These are phyloP conservation scores for Tinamus guttatus DNA, from an alignment of 2,113 vertebrate species.

Conservation along the genomic window DNA sequence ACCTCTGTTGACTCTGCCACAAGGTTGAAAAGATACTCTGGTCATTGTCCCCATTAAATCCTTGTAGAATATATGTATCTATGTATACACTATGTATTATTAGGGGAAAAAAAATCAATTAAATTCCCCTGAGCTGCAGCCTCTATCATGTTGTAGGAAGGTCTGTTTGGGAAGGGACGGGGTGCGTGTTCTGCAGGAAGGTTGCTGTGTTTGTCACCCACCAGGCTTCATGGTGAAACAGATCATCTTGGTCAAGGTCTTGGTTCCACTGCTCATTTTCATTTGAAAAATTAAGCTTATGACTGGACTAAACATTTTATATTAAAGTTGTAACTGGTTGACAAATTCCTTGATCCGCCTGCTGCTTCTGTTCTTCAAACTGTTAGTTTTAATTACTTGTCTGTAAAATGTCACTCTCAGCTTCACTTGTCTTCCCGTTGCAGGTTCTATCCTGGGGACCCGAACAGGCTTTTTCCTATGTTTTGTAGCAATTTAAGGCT, in stretches of 20 bases:
- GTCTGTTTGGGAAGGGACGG: background rate
- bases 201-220: background rate
- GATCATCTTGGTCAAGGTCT: background rate
- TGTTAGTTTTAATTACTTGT: background rate
- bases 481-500: background rate
- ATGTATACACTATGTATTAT: fast-evolving
- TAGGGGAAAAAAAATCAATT: background rate
- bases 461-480: background rate
- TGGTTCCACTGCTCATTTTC: background rate
- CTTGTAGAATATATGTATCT: background rate
- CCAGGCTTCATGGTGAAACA: background rate
- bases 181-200: background rate
- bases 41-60: background rate
- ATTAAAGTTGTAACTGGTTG: conserved; percentile 55
- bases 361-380: background rate
- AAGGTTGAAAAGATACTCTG: background rate
- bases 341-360: background rate
- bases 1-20: background rate
- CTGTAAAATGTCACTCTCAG: background rate
- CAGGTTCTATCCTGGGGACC: background rate
- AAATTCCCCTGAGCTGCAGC: background rate
- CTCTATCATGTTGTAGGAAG: background rate
- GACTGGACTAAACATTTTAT: conserved; percentile 39
- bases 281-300: conserved; percentile 2
- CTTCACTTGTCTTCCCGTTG: background rate